Percentiles rank a stretch among this genome's conserved stretches.
phyloP scores from a whole-genome alignment of 2,888 invertebrate species.

The Scaptomyza parva region DNA sequence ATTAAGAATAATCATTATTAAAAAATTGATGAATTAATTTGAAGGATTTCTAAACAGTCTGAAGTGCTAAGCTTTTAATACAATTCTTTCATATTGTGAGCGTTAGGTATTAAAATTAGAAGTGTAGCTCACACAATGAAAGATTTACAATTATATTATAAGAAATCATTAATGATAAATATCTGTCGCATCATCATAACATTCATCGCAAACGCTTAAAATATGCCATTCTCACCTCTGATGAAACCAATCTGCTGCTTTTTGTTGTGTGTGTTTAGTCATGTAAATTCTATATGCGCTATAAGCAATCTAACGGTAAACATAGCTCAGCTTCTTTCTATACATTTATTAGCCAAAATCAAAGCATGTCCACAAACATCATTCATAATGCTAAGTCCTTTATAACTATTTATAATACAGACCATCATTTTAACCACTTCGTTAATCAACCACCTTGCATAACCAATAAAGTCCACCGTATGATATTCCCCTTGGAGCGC shows the following conservation, averaged over 20 bases:
- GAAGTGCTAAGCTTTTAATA: background rate
- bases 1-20: background rate
- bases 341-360: conserved; percentile 51
- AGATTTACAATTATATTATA: conserved; percentile 12
- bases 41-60: conserved; percentile 5
- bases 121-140: conserved; percentile 16
- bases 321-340: conserved; percentile 51
- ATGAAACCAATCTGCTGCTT: conserved; percentile 62
- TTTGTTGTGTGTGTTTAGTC: conserved; percentile 68
- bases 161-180: conserved; percentile 44
- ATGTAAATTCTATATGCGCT: conserved; percentile 33
- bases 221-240: conserved; percentile 45
- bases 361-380: conserved; percentile 55
- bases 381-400: conserved; percentile 16
- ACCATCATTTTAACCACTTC: conserved; percentile 23
- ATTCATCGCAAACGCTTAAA: conserved; percentile 59
- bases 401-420: conserved; percentile 25
- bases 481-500: conserved; percentile 32
- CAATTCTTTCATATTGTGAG: conserved; percentile 23
- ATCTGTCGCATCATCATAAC: conserved; percentile 60
- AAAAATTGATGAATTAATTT: background rate
- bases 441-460: conserved; percentile 43
- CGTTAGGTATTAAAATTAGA: background rate
- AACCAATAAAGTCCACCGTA: conserved; percentile 36
- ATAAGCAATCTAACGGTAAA: conserved; percentile 58